Percentiles rank a stretch among this genome's conserved stretches.
Conservation (phyloP, 2,888 invertebrate species). For the Teinopalpus imperialis region DNA sequence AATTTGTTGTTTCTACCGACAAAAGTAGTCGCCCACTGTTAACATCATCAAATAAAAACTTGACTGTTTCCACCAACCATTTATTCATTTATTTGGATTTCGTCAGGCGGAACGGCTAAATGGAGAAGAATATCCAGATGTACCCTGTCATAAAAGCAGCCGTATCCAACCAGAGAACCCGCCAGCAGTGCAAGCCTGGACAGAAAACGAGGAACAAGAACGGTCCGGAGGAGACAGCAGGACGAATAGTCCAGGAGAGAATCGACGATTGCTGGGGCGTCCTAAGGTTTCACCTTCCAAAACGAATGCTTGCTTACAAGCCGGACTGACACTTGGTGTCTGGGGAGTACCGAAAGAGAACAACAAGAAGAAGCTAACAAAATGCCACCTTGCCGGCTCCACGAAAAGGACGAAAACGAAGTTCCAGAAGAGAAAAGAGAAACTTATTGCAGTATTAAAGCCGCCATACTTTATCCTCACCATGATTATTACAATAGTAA, state of each 20-base stretch:
- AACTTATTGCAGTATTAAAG: slow-evolving; percentile 51
- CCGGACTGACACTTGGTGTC: slow-evolving; percentile 56
- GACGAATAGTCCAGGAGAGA: slow-evolving; percentile 55
- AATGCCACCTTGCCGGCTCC: slow-evolving; percentile 34
- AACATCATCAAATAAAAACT: too few relatives aligned
- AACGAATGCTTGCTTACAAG: slow-evolving; percentile 49
- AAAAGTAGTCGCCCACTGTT: too few relatives aligned
- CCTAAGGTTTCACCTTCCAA: slow-evolving; percentile 30
- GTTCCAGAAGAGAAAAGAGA: slow-evolving; percentile 59
- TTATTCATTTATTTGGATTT: too few relatives aligned
- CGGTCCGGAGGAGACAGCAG: slow-evolving; percentile 36
- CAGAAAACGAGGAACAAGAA: slow-evolving; percentile 49
- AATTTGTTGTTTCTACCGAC: too few relatives aligned
- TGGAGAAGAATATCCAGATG: slow-evolving; percentile 38
- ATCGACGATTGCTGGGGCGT: slow-evolving; percentile 48
- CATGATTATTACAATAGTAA: slow-evolving; percentile 64
- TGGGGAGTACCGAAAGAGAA: slow-evolving; percentile 33
- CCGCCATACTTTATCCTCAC: slow-evolving; percentile 70
- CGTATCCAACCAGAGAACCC: slow-evolving; percentile 48
- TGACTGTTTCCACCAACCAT: too few relatives aligned
- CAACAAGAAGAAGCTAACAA: slow-evolving; percentile 30
- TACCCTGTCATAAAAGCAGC: slow-evolving; percentile 45
- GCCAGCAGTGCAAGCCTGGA: slow-evolving; percentile 56
- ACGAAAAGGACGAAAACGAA: slow-evolving; percentile 46
- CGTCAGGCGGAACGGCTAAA: slow-evolving; percentile 41